These are phyloP conservation scores for Emys orbicularis DNA, from an alignment of 2,797 vertebrate genomes.

Conservation along the genomic window DNA sequence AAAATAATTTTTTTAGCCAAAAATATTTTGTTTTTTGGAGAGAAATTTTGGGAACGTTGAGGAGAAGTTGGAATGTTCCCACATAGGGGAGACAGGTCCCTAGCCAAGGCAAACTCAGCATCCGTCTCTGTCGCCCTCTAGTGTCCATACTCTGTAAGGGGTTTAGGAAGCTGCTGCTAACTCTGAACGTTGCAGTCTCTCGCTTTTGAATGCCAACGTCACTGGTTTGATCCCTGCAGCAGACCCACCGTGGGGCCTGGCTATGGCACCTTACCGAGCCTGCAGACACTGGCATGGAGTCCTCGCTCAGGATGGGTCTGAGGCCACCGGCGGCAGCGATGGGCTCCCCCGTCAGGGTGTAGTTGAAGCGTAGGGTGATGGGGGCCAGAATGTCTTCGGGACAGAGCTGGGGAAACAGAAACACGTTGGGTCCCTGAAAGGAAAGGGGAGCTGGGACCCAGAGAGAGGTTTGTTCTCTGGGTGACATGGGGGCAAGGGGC, in stretches of 20 bases:
- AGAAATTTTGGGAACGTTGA: neutral
- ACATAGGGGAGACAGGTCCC: accelerated
- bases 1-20: neutral
- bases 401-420: slow-evolving; percentile 74
- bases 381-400: slow-evolving; percentile 83
- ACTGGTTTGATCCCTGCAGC: neutral
- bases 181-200: no score
- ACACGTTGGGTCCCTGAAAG: accelerated
- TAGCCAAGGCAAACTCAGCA: neutral
- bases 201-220: neutral
- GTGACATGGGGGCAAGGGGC: neutral
- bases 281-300: slow-evolving; percentile 30
- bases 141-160: neutral
- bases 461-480: neutral
- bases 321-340: slow-evolving; percentile 31
- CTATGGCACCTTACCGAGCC: slow-evolving; percentile 51
- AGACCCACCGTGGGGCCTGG: neutral
- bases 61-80: neutral
- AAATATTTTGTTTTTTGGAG: neutral
- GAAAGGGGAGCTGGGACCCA: neutral
- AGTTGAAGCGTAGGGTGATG: slow-evolving; percentile 80
- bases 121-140: neutral
- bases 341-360: slow-evolving; percentile 80
- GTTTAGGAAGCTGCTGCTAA: neutral
- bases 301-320: slow-evolving; percentile 73